Evolutionary conservation across 30 jellyfish, hydroid and myxozoan species (phyloP), one percentile per base, ranked within the genome.

Genomic region (Aurelia coerulea): DNA sequence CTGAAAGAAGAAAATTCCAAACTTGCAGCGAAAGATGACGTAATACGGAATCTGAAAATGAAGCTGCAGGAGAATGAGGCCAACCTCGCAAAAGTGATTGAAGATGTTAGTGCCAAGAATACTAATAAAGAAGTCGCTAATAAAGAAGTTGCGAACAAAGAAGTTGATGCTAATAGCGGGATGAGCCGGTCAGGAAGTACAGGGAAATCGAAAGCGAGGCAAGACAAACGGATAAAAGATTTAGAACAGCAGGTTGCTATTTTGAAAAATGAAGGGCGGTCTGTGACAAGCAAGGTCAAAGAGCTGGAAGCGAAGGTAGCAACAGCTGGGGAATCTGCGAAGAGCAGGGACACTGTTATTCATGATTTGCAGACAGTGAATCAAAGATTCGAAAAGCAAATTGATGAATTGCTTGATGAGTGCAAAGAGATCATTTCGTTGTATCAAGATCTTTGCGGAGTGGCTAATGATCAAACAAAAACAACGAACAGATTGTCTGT

Each of bases 31-130:
- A 77, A 77, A 39, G 77, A 77, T 23, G 66, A 35, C 6, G 78
- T 58, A 42, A 58, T 77, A 29, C 49, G 78, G 87, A 77, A 77
- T 76, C 62, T 59, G 46, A 77, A 62, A 35, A 3, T 58, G n/a
- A 35, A 77, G 77, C 68, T 77, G 10, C 76, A 32, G 68, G 78
- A 77, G 15, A 60, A 35, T 50, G 87, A 56, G 50, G 62, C 58
- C 17, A 15, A 15, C 32, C 62, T 75, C 35, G 86, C 86, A 8
- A 53, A 75, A 16, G 17, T 41, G 51, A 16, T 46, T 39, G 83
- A 42, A 10, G 83, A 73, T 46, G 53, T 41, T 4, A 73, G 83
- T 46, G 69, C n/a, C 0, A 42, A 42, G 50, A 73, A 42, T 8
- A 34, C 83, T 10, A 42, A 3, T 1, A 17, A 49, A 14, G 56